Evolutionary conservation across 2,113 vertebrate species (phyloP).

Genomic region (Macroglossus sobrinus): DNA sequence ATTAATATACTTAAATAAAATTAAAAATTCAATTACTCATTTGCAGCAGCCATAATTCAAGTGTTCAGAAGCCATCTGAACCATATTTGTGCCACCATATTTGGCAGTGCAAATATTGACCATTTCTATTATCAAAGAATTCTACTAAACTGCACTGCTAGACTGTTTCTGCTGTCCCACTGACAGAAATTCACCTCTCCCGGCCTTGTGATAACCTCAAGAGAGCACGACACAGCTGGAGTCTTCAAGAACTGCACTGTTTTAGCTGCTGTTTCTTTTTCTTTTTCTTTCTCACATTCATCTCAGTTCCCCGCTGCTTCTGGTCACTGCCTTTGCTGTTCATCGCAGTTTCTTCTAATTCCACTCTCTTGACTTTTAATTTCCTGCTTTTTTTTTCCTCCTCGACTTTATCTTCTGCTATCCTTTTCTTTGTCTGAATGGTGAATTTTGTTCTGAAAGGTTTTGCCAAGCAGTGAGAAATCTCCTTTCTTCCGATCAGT

Average conservation of each 20-base stretch:
- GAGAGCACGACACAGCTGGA: background rate
- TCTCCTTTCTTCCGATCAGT: background rate
- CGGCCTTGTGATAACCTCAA: background rate
- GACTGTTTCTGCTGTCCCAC: background rate
- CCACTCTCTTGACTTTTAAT: background rate
- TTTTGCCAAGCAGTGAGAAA: background rate
- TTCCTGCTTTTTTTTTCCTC: background rate
- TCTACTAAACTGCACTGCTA: background rate
- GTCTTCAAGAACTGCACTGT: background rate
- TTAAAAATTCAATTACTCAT: background rate
- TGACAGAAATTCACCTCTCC: background rate
- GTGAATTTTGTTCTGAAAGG: background rate
- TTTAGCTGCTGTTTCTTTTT: background rate
- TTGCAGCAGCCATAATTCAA: background rate
- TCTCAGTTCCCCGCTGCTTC: background rate
- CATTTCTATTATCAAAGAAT: background rate
- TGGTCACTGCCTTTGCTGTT: background rate
- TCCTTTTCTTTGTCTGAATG: background rate
- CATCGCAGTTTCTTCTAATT: background rate
- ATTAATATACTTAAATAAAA: background rate
- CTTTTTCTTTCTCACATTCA: background rate
- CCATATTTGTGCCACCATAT: too few species aligned
- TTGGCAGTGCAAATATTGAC: background rate
- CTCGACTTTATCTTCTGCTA: background rate
- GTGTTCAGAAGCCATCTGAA: background rate